phyloP scores from a whole-genome alignment of 2,888 invertebrate species.

The Ectemnius cavifrons region DNA sequence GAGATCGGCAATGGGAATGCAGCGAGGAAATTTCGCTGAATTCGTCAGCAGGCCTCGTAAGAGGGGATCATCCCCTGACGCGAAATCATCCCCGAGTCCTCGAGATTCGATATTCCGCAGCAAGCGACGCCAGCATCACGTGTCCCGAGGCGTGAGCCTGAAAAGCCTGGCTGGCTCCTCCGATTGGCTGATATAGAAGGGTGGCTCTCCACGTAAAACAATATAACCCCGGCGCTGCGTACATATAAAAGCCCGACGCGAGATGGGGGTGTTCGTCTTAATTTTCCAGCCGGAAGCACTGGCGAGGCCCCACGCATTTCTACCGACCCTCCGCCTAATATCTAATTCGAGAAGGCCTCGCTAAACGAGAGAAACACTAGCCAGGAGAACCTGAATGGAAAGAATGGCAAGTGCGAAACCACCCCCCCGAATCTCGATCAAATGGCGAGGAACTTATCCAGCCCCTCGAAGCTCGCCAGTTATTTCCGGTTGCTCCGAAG shows the following conservation, averaged over 20 bases:
- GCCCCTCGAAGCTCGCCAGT: too few species aligned
- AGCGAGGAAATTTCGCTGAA: constrained; percentile 6
- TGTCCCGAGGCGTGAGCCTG: constrained; percentile 1
- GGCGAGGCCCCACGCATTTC: constrained; percentile 10
- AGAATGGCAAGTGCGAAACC: constrained; percentile 36
- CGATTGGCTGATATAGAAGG: constrained; percentile 54
- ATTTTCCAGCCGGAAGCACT: constrained; percentile 57
- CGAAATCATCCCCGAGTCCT: constrained; percentile 13
- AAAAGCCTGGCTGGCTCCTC: constrained; percentile 25
- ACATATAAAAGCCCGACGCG: constrained; percentile 23
- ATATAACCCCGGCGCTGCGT: constrained; percentile 47
- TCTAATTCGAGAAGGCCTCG: constrained; percentile 51
- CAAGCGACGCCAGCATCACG: neutral
- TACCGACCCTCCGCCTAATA: constrained; percentile 29
- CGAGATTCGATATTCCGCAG: constrained; percentile 30
- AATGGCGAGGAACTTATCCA: too few species aligned
- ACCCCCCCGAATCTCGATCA: constrained; percentile 14
- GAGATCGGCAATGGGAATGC: constrained; percentile 21
- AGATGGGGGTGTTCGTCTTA: constrained; percentile 41
- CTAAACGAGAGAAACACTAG: constrained; percentile 37
- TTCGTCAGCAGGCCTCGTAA: constrained; percentile 7
- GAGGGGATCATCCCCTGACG: constrained; percentile 12
- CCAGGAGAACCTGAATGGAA: constrained; percentile 23
- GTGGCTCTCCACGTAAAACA: constrained; percentile 54
- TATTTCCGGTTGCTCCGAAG: too few species aligned